Evolutionary conservation across 2,888 invertebrate species (phyloP).

Genomic region (Cosmorhoe ocellata): DNA sequence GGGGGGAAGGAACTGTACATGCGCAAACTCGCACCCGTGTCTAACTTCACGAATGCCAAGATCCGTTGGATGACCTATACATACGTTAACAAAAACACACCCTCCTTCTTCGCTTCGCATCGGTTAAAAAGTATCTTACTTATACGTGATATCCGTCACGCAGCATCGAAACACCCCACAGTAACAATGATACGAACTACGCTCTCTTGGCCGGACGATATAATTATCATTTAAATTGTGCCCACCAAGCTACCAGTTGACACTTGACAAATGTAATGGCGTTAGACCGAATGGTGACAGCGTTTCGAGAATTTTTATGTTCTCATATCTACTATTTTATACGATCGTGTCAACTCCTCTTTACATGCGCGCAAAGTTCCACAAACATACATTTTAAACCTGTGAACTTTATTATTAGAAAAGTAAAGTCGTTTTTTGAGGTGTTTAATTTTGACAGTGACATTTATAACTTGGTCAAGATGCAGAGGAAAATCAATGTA

Average conservation of each 20-base stretch:
- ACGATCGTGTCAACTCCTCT: conserved; percentile 72
- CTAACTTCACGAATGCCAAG: too few relatives aligned
- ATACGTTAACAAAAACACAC: too few relatives aligned
- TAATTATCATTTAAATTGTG: conserved; percentile 81
- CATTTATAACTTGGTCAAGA: conserved; percentile 31
- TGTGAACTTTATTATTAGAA: conserved; percentile 10
- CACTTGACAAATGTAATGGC: conserved; percentile 81
- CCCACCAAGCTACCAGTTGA: conserved; percentile 72
- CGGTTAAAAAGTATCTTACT: too few relatives aligned
- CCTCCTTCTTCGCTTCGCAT: too few relatives aligned
- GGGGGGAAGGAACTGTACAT: too few relatives aligned
- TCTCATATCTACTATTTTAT: conserved; percentile 79
- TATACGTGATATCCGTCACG: not conserved
- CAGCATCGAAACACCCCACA: not conserved
- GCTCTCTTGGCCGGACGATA: conserved; percentile 46
- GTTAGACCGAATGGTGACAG: conserved; percentile 69
- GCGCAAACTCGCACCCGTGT: too few relatives aligned
- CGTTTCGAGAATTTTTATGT: conserved; percentile 79
- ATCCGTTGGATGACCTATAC: too few relatives aligned
- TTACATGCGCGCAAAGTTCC: conserved; percentile 45
- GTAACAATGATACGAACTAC: conserved; percentile 14
- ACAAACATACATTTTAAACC: conserved; percentile 5
- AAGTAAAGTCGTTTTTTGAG: conserved; percentile 33
- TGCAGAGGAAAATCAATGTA: conserved; percentile 49
- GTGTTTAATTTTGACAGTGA: not conserved